Base-by-base conservation (phyloP, 2,113 vertebrate genomes). In the Apodemus sylvaticus region DNA sequence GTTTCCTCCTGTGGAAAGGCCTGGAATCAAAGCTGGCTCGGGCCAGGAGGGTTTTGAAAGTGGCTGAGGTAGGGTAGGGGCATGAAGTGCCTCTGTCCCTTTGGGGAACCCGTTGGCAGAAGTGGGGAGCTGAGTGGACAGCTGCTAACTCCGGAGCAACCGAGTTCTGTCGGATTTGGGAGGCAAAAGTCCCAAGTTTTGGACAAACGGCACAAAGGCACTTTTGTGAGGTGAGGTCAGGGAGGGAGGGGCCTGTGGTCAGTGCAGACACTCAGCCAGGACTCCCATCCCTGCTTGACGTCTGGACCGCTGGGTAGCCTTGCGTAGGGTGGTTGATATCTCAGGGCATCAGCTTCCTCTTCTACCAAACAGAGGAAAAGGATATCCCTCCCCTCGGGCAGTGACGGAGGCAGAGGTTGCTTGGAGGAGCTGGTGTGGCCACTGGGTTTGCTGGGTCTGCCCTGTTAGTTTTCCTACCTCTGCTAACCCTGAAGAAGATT, bases 1-100 rank as follows among this genome's bases (percentile, higher is more conserved):
- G 58, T 88, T 92, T 96, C 94, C 94, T 42, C 62, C 74, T 82
- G 90, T 53, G 58, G 82, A 94, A 88, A 71, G 36, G 70, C 83
- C 76, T 64, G 48, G 87, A 95, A 70, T 91, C 88, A 79, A 82
- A 95, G 90, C 78, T 42, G 29, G 45, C 51, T 77, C 36, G 9
- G 71, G 60, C 39, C 12, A 0, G 3, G 62, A 51, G 55, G 31
- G 68, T 76, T 94, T 76, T 45, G 90, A 81, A 81, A 88, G 68
- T 74, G 1, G 58, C 20, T 48, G 8, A 29, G 62, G 79, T 51
- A 19, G 20, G 87, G 62, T 58, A 39, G 16, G 60, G 45, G 22
- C 2, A 0, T 77, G 89, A 58, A 7, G 58, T 0, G 22, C 60
- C 64, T n/a, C 3, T 78, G 81, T 29, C 39, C 58, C 53, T 74